Evolutionary conservation across 2,797 vertebrate genomes (phyloP).

Genomic region (Helicolenus hilgendorfi): DNA sequence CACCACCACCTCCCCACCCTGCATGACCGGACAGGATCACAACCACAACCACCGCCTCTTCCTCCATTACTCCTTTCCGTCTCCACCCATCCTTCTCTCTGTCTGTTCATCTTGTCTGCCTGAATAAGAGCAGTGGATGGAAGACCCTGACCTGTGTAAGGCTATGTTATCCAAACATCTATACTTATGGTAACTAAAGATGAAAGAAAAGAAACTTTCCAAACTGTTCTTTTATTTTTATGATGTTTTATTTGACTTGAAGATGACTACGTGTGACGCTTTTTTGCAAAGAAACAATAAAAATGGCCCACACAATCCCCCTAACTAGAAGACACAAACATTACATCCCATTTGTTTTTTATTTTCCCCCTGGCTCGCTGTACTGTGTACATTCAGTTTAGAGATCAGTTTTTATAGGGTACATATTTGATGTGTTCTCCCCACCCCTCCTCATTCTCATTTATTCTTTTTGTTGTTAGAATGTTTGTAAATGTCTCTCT

Average conservation of each 20-base stretch:
- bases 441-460: constrained; percentile 55
- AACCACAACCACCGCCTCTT: constrained; percentile 73
- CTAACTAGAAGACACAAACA: constrained; percentile 72
- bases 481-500: constrained; percentile 98
- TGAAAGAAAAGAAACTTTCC: constrained; percentile 81
- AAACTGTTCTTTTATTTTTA: constrained; percentile 96
- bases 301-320: constrained; percentile 63
- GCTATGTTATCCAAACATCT: constrained; percentile 92
- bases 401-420: constrained; percentile 96
- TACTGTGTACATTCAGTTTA: constrained; percentile 95
- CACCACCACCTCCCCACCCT: constrained; percentile 82
- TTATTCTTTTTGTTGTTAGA: constrained; percentile 92
- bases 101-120: constrained; percentile 90
- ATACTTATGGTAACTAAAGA: constrained; percentile 93
- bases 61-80: constrained; percentile 73
- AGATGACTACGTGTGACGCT: constrained; percentile 86
- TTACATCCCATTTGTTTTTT: constrained; percentile 56
- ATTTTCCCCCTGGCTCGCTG: constrained; percentile 89
- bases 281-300: constrained; percentile 88
- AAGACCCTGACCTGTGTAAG: constrained; percentile 89
- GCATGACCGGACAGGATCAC: constrained; percentile 92
- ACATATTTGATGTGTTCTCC: constrained; percentile 86
- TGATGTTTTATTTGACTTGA: constrained; percentile 96
- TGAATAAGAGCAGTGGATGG: constrained; percentile 89
- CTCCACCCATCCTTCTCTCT: constrained; percentile 82